These are phyloP conservation scores for Acromyrmex echinatior DNA, from an alignment of 1,140 invertebrate genomes.

Conservation along the genomic window DNA sequence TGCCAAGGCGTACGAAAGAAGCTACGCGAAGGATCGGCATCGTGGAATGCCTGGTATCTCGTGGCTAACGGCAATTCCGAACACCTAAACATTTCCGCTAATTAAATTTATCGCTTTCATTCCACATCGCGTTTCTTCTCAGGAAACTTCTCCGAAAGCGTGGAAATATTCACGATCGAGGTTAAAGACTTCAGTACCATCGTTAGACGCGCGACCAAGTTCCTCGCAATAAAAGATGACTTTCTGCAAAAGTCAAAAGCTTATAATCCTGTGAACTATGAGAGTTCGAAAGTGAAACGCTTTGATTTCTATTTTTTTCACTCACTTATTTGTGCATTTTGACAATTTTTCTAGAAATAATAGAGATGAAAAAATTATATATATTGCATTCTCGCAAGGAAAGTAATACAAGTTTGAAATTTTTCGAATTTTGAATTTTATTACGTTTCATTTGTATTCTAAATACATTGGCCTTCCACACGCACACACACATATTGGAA, in stretches of 20 bases:
- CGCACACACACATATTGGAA: no score
- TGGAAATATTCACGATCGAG: slow-evolving; percentile 59
- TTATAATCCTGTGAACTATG: not conserved
- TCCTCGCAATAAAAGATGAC: slow-evolving; percentile 7
- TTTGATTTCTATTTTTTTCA: not conserved
- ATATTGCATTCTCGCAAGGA: no score
- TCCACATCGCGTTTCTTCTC: slow-evolving; percentile 61
- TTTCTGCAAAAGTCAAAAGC: slow-evolving; percentile 34
- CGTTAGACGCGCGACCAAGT: not conserved
- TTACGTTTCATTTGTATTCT: no score
- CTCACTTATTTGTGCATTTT: not conserved
- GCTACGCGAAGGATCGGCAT: slow-evolving; percentile 19
- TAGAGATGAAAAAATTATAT: not conserved
- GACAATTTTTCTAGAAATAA: not conserved
- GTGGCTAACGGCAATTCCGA: slow-evolving; percentile 49
- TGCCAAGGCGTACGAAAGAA: slow-evolving; percentile 57
- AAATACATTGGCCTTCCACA: no score
- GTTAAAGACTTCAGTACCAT: slow-evolving; percentile 27
- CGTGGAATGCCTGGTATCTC: slow-evolving; percentile 52
- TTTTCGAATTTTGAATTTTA: no score
- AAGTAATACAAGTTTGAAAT: no score
- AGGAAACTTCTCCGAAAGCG: slow-evolving; percentile 32
- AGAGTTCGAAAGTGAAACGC: slow-evolving; percentile 4
- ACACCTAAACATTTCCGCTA: slow-evolving; percentile 62
- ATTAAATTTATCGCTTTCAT: slow-evolving; percentile 71